Percentiles rank a stretch among this genome's conserved stretches.
Conservation (phyloP, 1,140 invertebrate species). For the Formica exsecta region DNA sequence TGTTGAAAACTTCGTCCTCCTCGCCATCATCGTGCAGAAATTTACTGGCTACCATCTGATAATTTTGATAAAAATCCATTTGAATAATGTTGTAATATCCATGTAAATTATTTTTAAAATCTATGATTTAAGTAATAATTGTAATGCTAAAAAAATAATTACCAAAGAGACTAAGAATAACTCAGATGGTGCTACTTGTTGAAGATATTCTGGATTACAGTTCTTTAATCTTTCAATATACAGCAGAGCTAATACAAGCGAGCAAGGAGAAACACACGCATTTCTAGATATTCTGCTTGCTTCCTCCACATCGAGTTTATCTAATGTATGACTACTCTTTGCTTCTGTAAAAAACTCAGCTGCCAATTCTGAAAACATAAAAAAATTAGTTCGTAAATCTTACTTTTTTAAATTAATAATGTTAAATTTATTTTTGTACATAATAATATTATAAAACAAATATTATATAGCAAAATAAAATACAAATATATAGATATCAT, state of each 20-base stretch:
- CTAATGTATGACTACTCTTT: conserved; percentile 90
- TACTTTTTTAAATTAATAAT: neutral
- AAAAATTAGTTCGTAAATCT: conserved; percentile 67
- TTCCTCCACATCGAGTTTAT: conserved; percentile 92
- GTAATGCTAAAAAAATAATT: conserved; percentile 82
- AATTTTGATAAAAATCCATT: conserved; percentile 20
- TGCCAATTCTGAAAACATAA: conserved; percentile 90
- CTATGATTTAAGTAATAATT: neutral
- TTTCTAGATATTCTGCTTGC: conserved; percentile 92
- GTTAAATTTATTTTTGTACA: neutral
- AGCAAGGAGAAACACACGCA: conserved; percentile 95
- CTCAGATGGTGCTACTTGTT: conserved; percentile 93
- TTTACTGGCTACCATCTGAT: conserved; percentile 97
- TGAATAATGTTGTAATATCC: conserved; percentile 3
- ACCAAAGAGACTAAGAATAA: conserved; percentile 97
- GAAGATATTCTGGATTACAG: conserved; percentile 94
- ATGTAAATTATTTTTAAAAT: neutral
- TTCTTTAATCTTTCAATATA: conserved; percentile 95
- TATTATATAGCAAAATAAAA: neutral
- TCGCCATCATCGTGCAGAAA: conserved; percentile 97
- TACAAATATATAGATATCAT: neutral
- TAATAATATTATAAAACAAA: conserved; percentile 5
- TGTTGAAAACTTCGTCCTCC: conserved; percentile 94
- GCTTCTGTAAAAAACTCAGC: conserved; percentile 93
- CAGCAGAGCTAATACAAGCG: conserved; percentile 93